Conservation (phyloP, 2,113 vertebrate species). For the Hydrochoerus hydrochaeris region DNA sequence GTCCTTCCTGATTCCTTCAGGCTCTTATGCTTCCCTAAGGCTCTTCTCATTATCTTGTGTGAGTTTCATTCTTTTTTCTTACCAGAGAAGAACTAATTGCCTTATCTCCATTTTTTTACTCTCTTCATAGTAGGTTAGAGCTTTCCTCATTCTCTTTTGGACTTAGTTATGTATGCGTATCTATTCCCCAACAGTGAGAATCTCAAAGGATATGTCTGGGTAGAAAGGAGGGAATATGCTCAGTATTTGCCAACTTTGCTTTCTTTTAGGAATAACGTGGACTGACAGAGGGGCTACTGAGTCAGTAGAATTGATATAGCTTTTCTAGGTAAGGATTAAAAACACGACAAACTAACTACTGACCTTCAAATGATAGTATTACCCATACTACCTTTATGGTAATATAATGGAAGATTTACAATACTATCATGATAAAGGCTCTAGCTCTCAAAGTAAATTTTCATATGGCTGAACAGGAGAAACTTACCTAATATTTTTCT, state of each 20-base stretch:
- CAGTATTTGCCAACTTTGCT: not conserved
- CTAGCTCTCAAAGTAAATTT: not conserved
- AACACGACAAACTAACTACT: not conserved
- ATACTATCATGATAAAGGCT: not conserved
- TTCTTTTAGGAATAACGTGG: not conserved
- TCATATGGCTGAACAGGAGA: not conserved
- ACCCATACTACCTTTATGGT: not conserved
- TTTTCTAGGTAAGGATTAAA: not conserved
- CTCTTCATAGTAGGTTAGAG: not conserved
- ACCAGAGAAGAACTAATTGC: not conserved
- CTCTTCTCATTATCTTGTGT: not conserved
- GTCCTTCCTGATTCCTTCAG: not conserved
- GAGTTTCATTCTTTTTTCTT: not conserved
- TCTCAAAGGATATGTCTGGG: not conserved
- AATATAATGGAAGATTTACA: not conserved
- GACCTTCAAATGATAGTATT: not conserved
- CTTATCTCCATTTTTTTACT: not conserved
- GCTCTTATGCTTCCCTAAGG: not conserved
- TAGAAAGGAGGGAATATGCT: not conserved
- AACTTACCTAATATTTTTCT: not conserved
- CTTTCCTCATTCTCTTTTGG: not conserved
- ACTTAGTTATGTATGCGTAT: not conserved
- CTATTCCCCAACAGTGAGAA: not conserved
- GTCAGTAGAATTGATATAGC: not conserved
- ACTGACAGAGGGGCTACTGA: not conserved